Base-by-base conservation (phyloP, 2,113 vertebrate species). In the Dipodomys merriami region DNA sequence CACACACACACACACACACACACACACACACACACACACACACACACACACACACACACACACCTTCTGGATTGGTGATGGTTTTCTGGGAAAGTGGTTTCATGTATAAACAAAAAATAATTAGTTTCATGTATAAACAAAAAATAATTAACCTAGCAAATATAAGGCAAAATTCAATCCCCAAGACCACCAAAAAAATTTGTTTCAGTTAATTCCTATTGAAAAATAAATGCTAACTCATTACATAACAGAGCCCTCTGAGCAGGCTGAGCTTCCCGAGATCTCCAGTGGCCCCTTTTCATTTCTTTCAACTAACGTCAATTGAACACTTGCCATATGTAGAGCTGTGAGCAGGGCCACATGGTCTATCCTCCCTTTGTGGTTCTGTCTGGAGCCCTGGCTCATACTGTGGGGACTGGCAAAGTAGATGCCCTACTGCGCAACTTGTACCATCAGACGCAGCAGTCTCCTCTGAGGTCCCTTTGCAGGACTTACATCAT, bases 41-140 rank as follows among this genome's bases (percentile, higher is more conserved):
- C 49, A 49, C 49, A 49, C 49, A 49, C 4, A 49, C 49, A 16
- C 53, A 57, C 11, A 16, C 53, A 57, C 15, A 16, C 53, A 57
- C 53, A 57, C 12, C 53, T 57, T 57, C 49, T 12, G 8, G 53
- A 57, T 18, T 74, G 46, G 35, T 46, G 65, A 71, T 49, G 2
- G 69, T 92, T 95, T 18, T 87, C 86, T 88, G 91, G 91, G 86
- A 92, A 94, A 83, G 76, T 65, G 27, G 22, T 35, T 93, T 35
- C 84, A 12, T 76, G 6, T 69, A 1, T 23, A 2, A 86, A 80
- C 49, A 72, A 60, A 86, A 30, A 25, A 60, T 39, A 39, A 39
- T 39, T 39, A 39, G 22, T 35, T 93, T 35, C 84, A 12, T 76
- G 6, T 69, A 1, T 23, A 2, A 86, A 80, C 49, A 64, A 60